A percentile compares a stretch with the other conserved stretches of the same genome.
These are phyloP conservation scores for Clavelina lepadiformis DNA, from an alignment of 23 tunicate genomes.

Conservation along the genomic window DNA sequence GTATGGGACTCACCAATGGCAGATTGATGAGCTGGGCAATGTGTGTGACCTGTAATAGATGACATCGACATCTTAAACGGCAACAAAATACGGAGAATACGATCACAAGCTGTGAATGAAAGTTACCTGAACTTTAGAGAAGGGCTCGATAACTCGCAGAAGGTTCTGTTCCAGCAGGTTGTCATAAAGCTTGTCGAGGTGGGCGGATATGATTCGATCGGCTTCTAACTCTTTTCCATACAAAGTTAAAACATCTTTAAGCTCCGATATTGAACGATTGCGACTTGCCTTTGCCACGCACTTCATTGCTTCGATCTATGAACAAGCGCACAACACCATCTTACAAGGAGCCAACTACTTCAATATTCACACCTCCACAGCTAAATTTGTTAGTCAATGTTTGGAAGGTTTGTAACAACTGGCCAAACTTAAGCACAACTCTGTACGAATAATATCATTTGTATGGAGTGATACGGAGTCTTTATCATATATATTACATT, in stretches of 20 bases:
- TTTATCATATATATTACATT: background rate
- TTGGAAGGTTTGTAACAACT: no score
- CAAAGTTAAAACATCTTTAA: slow-evolving; percentile 35
- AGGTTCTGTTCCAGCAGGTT: slow-evolving; percentile 94
- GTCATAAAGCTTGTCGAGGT: slow-evolving; percentile 87
- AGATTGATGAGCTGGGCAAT: slow-evolving; percentile 14
- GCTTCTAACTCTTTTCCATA: slow-evolving; percentile 66
- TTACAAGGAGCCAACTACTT: no score
- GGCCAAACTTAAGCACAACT: no score
- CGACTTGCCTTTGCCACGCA: slow-evolving; percentile 89
- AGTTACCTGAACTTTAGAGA: slow-evolving; percentile 83
- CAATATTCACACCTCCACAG: no score
- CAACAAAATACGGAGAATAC: background rate
- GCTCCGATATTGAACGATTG: slow-evolving; percentile 78
- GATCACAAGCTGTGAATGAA: background rate
- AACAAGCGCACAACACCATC: no score
- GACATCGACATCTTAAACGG: background rate
- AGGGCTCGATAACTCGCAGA: slow-evolving; percentile 91
- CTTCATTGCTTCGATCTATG: slow-evolving; percentile 99
- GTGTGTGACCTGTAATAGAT: slow-evolving; percentile 17
- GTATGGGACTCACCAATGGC: slow-evolving; percentile 5
- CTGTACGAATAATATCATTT: no score
- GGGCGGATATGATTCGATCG: slow-evolving; percentile 73
- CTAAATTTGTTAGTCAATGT: no score
- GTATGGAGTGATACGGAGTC: background rate